Conservation (phyloP, 2,888 invertebrate genomes). For the Branchellion lobata region DNA sequence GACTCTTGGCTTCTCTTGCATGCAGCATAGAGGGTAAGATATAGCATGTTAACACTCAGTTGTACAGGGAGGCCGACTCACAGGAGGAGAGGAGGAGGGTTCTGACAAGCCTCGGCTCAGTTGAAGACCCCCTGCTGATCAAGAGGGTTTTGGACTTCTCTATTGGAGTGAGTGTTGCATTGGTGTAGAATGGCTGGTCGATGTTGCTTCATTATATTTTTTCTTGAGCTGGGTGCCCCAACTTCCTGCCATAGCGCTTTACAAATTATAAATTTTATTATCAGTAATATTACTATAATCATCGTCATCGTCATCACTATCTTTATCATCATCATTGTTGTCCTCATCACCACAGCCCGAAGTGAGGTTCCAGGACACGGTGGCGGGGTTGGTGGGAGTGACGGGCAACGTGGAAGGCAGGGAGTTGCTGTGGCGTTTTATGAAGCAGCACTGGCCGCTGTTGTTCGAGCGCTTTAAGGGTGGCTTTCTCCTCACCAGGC, state of each 20-base stretch:
- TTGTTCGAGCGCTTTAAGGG: constrained; percentile 76
- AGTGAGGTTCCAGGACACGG: constrained; percentile 85
- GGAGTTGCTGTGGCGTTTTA: constrained; percentile 84
- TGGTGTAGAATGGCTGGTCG: too few relatives aligned
- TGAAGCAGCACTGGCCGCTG: constrained; percentile 78
- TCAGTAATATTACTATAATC: too few relatives aligned
- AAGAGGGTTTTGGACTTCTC: constrained; percentile 68
- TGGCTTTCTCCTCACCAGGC: constrained; percentile 76
- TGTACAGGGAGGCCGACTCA: constrained; percentile 76
- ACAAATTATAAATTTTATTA: too few relatives aligned
- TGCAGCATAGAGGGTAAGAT: background rate
- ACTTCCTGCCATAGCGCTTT: too few relatives aligned
- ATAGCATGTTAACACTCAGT: constrained; percentile 50
- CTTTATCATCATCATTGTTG: too few relatives aligned
- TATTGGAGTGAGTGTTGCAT: constrained; percentile 65
- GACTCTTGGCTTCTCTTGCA: too few relatives aligned
- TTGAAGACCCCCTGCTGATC: constrained; percentile 72
- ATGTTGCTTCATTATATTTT: too few relatives aligned
- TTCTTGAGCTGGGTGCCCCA: too few relatives aligned
- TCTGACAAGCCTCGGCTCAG: constrained; percentile 78
- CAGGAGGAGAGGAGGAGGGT: constrained; percentile 92
- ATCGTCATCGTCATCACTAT: too few relatives aligned
- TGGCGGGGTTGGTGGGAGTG: constrained; percentile 83
- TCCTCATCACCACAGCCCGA: constrained; percentile 75
- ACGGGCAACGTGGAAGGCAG: constrained; percentile 78